Evolutionary conservation across 2,797 vertebrate species (phyloP).

Genomic region (Lutra lutra): DNA sequence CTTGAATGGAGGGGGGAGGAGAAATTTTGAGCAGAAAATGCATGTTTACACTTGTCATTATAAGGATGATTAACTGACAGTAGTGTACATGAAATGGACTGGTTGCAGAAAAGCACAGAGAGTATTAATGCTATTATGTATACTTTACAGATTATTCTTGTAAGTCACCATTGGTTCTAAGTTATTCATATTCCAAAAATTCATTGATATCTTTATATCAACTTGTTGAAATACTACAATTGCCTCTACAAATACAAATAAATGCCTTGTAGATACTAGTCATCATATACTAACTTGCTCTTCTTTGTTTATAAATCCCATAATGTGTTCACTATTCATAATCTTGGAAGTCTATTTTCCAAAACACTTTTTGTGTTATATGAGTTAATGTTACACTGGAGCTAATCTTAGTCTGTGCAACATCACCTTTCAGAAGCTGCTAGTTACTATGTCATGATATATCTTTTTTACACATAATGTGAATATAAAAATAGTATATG

Average conservation of each 20-base stretch:
- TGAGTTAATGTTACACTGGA: slow-evolving; percentile 14
- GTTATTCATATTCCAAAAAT: background rate
- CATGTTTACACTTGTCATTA: background rate
- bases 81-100: background rate
- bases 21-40: background rate
- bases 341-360: slow-evolving; percentile 20
- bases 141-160: background rate
- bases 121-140: background rate
- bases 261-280: background rate
- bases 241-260: slow-evolving; percentile 9
- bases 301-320: slow-evolving; percentile 10
- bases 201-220: slow-evolving; percentile 8
- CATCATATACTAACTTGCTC: background rate
- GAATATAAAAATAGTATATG: background rate
- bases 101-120: background rate
- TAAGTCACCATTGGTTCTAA: background rate
- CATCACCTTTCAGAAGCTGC: slow-evolving; percentile 37
- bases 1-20: background rate
- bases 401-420: slow-evolving; percentile 31
- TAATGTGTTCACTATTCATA: background rate
- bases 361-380: background rate
- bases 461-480: slow-evolving; percentile 6
- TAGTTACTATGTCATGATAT: slow-evolving; percentile 7
- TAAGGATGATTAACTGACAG: background rate
- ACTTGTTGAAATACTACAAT: slow-evolving; percentile 19